Conservation (phyloP, 2,888 invertebrate species). For the Adelognathus sp. region DNA sequence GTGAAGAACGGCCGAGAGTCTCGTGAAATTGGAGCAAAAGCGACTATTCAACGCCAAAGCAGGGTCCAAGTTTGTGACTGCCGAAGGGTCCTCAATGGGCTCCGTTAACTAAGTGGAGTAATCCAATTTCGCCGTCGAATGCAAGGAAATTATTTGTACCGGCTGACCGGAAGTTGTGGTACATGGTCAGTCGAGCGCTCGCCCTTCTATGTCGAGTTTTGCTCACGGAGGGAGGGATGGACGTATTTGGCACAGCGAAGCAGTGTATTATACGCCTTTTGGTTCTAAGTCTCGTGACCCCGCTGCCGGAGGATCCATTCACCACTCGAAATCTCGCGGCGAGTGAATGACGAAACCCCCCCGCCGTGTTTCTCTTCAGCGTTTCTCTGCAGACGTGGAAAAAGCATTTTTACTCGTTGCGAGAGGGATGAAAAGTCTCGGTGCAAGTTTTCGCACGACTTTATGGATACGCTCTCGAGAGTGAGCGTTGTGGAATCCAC, state of each 20-base stretch:
- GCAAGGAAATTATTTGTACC: constrained; percentile 73
- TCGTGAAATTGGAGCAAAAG: constrained; percentile 39
- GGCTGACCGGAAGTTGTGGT: constrained; percentile 75
- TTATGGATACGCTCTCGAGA: neutral
- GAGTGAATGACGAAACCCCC: constrained; percentile 33
- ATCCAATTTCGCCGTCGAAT: constrained; percentile 75
- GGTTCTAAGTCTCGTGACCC: constrained; percentile 15
- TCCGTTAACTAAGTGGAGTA: constrained; percentile 73
- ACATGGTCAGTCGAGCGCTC: constrained; percentile 50
- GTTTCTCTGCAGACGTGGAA: constrained; percentile 2
- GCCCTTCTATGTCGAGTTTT: constrained; percentile 58
- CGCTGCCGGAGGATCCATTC: constrained; percentile 38
- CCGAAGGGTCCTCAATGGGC: constrained; percentile 64
- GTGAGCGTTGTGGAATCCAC: neutral
- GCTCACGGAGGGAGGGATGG: constrained; percentile 34
- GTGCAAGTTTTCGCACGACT: constrained; percentile 5
- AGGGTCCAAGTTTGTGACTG: constrained; percentile 20
- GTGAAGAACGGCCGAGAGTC: neutral
- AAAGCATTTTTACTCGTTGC: neutral
- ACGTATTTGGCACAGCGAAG: neutral
- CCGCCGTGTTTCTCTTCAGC: constrained; percentile 37
- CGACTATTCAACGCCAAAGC: constrained; percentile 36
- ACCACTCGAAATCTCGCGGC: constrained; percentile 32
- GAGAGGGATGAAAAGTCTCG: neutral
- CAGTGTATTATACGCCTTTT: neutral